Conservation (phyloP, 1,140 invertebrate species). For the Bombus haemorrhoidalis region DNA sequence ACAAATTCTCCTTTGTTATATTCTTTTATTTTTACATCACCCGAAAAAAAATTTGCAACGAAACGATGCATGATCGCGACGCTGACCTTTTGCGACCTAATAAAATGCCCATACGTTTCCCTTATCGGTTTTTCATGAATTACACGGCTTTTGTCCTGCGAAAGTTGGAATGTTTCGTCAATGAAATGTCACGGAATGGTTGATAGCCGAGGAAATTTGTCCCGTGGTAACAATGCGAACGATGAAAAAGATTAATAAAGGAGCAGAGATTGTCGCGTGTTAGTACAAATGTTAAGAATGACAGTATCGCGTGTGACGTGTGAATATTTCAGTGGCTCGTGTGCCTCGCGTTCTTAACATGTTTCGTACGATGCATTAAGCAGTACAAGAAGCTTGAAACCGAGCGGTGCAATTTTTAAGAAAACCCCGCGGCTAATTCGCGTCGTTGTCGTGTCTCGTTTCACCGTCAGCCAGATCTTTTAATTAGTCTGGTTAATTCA, state of each 20-base stretch:
- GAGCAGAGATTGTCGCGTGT: not conserved
- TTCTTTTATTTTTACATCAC: too few species aligned
- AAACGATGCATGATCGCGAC: too few species aligned
- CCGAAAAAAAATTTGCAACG: too few species aligned
- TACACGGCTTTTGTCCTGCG: too few species aligned
- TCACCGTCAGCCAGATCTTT: not conserved
- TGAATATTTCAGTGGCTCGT: conserved; percentile 23
- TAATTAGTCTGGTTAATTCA: not conserved
- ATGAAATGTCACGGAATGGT: too few species aligned
- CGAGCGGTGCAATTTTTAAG: not conserved
- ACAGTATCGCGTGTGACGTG: conserved; percentile 17
- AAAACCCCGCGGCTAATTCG: not conserved
- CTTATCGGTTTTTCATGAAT: too few species aligned
- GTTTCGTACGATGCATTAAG: not conserved
- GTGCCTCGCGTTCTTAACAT: not conserved
- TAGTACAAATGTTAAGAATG: conserved; percentile 16
- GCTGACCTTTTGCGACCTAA: too few species aligned
- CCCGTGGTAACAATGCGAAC: not conserved
- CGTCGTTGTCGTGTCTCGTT: not conserved
- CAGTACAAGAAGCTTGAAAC: not conserved
- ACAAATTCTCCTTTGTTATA: too few species aligned
- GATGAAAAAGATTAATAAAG: conserved; percentile 2
- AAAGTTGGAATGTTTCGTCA: not conserved
- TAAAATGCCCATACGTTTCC: too few species aligned
- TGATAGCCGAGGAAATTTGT: not conserved